Evolutionary conservation across 2,888 invertebrate genomes (phyloP), one percentile per base, ranked within the genome.

Genomic region (Rotaria sp.): DNA sequence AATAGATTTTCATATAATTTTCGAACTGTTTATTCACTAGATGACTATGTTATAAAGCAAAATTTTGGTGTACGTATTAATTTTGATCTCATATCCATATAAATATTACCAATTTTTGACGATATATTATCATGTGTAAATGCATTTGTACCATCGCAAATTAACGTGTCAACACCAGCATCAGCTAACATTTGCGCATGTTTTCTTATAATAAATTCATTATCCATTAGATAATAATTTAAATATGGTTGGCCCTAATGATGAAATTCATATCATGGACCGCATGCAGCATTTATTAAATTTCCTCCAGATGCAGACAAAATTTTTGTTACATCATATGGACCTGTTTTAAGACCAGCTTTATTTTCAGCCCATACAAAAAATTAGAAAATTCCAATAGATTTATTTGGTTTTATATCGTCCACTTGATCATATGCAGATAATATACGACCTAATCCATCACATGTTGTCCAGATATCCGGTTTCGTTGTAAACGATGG

Each of bases 111-210:
- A 3, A 67, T 67, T 67, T 67, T 67, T 2, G 4, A 15, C 35
- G 30, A 35, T 8, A n/a, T 67, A 67, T n/a, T 67, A 30, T 67
- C 67, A 18, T 67, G 30, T 15, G 35, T 67, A 30, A 67, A 67
- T 67, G 67, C 67, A 67, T 67, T 67, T 35, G 67, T 67, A 11
- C 15, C 67, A 67, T 67, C 67, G 2, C 13, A 30, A n/a, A 67
- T 67, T n/a, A 67, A 35, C 24, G 30, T 67, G 2, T 67, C 67
- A 67, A 67, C 35, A 67, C 67, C 67, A 15, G 67, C 67, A 67
- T 67, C 67, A 30, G 67, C 35, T 35, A 67, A 67, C 35, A 67
- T 67, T 67, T 67, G 67, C 30, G 67, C n/a, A n/a, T 67, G 67
- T 67, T 67, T 67, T 67, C 67, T 67, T 30, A 67, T 67, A 35